Evolutionary conservation across 2,888 invertebrate species (phyloP).

Genomic region (Synanthedon formicaeformis): DNA sequence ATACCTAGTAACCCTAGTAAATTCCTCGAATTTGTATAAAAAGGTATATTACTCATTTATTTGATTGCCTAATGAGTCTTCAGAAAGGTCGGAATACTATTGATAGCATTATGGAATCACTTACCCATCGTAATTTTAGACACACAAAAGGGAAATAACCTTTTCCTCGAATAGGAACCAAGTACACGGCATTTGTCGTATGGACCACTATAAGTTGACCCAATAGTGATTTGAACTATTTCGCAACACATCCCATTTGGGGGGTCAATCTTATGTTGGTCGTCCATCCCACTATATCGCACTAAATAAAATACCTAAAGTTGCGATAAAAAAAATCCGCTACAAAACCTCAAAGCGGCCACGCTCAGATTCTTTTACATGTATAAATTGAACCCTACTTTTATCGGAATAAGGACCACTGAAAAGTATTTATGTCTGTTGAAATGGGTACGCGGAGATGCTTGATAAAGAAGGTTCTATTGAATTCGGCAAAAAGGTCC

Average conservation of each 20-base stretch:
- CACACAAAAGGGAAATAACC: not conserved
- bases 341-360: not conserved
- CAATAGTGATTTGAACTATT: not conserved
- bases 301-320: not conserved
- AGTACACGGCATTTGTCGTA: not conserved
- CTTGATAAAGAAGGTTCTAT: constrained; percentile 29
- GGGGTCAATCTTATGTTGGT: not conserved
- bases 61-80: not conserved
- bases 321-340: constrained; percentile 1
- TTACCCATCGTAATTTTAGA: not conserved
- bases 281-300: not conserved
- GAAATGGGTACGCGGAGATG: constrained; percentile 11
- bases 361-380: not conserved
- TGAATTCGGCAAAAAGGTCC: constrained; percentile 37
- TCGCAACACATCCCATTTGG: not conserved
- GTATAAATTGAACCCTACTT: not conserved
- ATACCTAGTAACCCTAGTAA: no score
- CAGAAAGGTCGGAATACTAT: not conserved
- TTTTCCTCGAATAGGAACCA: not conserved
- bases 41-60: no score
- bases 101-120: not conserved
- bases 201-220: not conserved
- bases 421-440: not conserved
- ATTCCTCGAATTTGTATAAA: no score
- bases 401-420: not conserved